phyloP scores from a whole-genome alignment of 1,140 invertebrate species.

The Danaus melanippus region DNA sequence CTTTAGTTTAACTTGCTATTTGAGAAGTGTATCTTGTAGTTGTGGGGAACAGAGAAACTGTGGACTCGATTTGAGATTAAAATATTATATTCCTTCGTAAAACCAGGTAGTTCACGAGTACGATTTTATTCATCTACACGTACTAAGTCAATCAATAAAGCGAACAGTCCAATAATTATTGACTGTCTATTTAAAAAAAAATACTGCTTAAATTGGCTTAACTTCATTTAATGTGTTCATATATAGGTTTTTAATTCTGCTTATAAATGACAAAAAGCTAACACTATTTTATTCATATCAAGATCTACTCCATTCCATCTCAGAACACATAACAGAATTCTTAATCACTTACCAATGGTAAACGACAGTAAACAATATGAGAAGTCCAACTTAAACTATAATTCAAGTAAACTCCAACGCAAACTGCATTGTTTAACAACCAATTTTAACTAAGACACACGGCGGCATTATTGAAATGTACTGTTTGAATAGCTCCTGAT shows the following conservation, averaged over 20 bases:
- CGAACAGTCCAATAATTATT: not conserved
- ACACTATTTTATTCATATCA: not conserved
- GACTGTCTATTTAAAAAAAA: not conserved
- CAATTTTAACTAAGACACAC: constrained; percentile 45
- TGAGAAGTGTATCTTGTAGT: constrained; percentile 67
- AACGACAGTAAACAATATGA: constrained; percentile 70
- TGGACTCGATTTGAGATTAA: constrained; percentile 27
- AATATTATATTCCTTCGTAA: not conserved
- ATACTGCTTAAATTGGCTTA: too few species aligned
- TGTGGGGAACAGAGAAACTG: constrained; percentile 15
- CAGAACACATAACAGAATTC: constrained; percentile 48
- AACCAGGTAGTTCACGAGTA: not conserved
- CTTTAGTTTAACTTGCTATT: constrained; percentile 69
- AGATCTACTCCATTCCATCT: constrained; percentile 30
- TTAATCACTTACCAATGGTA: constrained; percentile 70
- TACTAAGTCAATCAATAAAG: not conserved
- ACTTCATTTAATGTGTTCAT: too few species aligned
- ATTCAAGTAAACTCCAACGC: constrained; percentile 50
- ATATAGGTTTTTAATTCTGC: not conserved
- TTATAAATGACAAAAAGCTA: not conserved
- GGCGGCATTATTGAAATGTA: constrained; percentile 25
- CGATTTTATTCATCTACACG: not conserved
- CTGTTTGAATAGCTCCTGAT: too few species aligned
- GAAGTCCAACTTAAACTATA: constrained; percentile 60
- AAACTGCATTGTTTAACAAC: constrained; percentile 52